phyloP scores from a whole-genome alignment of 2,113 vertebrate species.

The Lagopus muta region DNA sequence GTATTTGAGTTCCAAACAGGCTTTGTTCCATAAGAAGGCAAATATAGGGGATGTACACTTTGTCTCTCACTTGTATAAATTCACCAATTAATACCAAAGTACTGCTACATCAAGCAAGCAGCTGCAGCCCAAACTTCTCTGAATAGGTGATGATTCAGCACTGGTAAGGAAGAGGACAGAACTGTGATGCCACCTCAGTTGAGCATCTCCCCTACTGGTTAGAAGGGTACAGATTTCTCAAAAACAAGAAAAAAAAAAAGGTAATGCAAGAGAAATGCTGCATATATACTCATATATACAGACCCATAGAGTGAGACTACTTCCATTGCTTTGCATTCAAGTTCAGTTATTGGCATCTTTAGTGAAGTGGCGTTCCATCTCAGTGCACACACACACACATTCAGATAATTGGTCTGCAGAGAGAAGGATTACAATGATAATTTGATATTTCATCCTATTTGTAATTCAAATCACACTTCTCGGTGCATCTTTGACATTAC shows the following conservation, averaged over 20 bases:
- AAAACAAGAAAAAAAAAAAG: background rate
- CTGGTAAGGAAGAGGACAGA: background rate
- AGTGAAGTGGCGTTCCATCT: background rate
- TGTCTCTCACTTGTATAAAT: background rate
- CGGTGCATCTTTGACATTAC: background rate
- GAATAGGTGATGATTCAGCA: background rate
- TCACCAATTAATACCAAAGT: background rate
- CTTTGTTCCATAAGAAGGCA: background rate
- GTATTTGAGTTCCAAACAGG: background rate
- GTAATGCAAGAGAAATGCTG: background rate
- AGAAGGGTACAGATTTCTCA: background rate
- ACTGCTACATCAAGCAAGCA: background rate
- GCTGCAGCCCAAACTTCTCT: rapidly evolving
- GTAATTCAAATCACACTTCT: background rate
- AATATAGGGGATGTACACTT: background rate
- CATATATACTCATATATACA: rapidly evolving
- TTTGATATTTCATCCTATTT: background rate
- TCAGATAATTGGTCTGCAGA: background rate
- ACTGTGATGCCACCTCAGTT: background rate
- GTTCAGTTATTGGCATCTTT: background rate
- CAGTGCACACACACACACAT: background rate
- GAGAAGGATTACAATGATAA: background rate
- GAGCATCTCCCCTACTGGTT: background rate
- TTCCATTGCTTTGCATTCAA: background rate
- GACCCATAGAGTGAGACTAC: background rate